Evolutionary conservation across 1,140 invertebrate genomes (phyloP).

Genomic region (Nomia melanderi): DNA sequence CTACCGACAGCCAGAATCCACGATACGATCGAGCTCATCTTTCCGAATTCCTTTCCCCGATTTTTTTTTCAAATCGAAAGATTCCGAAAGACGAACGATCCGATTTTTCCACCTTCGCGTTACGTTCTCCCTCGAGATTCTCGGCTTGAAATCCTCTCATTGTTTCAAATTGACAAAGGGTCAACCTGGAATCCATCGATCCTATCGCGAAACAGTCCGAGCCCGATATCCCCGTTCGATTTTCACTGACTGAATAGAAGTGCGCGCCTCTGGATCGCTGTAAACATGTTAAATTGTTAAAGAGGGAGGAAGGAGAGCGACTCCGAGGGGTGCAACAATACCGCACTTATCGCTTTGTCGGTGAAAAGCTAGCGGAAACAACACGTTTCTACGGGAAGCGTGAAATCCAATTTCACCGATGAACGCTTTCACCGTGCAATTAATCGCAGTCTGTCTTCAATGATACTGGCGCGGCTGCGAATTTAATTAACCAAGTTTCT

Average conservation of each 20-base stretch:
- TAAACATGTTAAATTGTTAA: slow-evolving; percentile 27
- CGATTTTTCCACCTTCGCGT: no score
- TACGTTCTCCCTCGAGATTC: no score
- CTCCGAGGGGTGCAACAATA: no score
- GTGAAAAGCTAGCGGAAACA: slow-evolving; percentile 18
- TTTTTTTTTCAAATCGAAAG: no score
- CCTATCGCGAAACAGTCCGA: no score
- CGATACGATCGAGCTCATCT: no score
- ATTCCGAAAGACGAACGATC: not conserved
- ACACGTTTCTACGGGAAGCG: not conserved
- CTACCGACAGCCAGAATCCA: not conserved
- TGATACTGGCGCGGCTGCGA: not conserved
- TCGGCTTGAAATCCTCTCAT: no score
- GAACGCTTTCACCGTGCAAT: slow-evolving; percentile 26
- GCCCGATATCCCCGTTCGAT: no score
- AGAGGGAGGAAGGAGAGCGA: not conserved
- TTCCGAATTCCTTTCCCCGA: not conserved
- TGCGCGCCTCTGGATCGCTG: not conserved
- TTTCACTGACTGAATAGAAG: no score
- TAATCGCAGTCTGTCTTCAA: slow-evolving; percentile 35
- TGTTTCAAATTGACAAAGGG: no score
- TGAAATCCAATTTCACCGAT: slow-evolving; percentile 46
- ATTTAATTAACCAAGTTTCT: slow-evolving; percentile 43
- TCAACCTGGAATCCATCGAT: no score
- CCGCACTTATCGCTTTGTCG: not conserved